Conservation (phyloP, 1,140 invertebrate species). For the Brachionus rotundiformis region DNA sequence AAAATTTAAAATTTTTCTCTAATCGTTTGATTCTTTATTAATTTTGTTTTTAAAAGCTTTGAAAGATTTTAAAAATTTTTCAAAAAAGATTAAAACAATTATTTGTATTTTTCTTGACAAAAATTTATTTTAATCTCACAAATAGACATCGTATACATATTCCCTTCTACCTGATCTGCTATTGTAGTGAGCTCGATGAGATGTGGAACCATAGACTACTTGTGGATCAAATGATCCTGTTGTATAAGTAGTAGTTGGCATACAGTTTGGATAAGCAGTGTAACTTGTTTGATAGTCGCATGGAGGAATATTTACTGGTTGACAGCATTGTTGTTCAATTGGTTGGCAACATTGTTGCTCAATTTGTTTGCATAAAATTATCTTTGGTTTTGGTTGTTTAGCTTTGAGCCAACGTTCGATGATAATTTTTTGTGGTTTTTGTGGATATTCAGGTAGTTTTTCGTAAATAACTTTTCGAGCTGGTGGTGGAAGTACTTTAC, state of each 20-base stretch:
- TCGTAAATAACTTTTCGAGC: constrained; percentile 33
- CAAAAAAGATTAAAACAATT: not conserved
- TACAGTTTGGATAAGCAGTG: not conserved
- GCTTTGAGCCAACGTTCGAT: constrained; percentile 50
- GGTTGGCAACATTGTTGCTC: not conserved
- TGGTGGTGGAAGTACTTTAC: constrained; percentile 46
- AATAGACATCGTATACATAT: constrained; percentile 27
- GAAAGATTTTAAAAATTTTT: constrained; percentile 27
- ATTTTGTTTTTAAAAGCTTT: constrained; percentile 1
- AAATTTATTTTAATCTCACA: constrained; percentile 5
- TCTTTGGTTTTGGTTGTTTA: constrained; percentile 13
- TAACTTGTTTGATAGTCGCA: constrained; percentile 29
- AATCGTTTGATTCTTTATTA: constrained; percentile 28
- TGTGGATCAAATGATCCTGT: not conserved
- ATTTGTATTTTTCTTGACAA: not conserved
- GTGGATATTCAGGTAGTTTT: constrained; percentile 37
- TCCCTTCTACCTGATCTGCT: constrained; percentile 6
- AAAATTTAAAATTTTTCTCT: not conserved
- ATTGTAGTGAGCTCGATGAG: constrained; percentile 21
- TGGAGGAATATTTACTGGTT: not conserved
- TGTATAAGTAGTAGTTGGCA: not conserved
- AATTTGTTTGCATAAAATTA: constrained; percentile 37
- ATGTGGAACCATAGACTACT: not conserved
- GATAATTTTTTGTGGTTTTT: constrained; percentile 43
- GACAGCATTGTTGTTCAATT: not conserved